phyloP scores from a whole-genome alignment of 2,888 invertebrate genomes.

The Baccha elongata region DNA sequence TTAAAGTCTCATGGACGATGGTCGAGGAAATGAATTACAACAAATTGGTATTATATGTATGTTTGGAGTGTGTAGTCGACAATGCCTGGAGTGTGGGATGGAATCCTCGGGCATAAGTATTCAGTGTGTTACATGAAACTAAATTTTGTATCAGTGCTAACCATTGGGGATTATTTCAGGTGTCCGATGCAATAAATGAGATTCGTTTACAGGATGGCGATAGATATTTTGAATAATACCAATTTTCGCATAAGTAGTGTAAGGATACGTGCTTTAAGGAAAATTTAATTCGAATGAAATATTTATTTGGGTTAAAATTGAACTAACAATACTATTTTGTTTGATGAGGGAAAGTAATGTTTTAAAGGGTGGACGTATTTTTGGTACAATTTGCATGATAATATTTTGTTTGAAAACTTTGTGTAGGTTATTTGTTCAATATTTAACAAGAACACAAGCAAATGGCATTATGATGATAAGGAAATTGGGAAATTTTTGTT shows the following conservation, averaged over 20 bases:
- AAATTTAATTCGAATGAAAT: conserved; percentile 33
- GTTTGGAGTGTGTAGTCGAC: background rate
- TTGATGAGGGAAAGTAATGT: background rate
- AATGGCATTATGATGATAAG: no score
- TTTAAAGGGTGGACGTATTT: background rate
- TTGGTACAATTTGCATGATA: background rate
- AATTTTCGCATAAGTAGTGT: conserved; percentile 25
- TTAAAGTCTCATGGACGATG: conserved; percentile 66
- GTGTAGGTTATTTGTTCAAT: no score
- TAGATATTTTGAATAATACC: conserved; percentile 39
- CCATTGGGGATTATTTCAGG: conserved; percentile 66
- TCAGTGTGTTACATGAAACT: conserved; percentile 57
- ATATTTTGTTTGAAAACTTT: background rate
- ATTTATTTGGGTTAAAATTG: conserved; percentile 18
- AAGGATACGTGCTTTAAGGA: conserved; percentile 14
- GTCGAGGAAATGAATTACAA: conserved; percentile 64
- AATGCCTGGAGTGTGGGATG: conserved; percentile 1
- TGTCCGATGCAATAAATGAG: conserved; percentile 61
- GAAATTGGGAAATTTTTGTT: no score
- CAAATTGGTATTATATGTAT: conserved; percentile 51
- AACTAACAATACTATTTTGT: background rate
- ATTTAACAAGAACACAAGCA: no score
- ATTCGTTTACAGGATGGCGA: conserved; percentile 42
- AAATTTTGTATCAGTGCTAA: conserved; percentile 63
- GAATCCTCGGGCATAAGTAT: conserved; percentile 29